phyloP scores from a whole-genome alignment of 2,113 vertebrate species.

The Nycticebus coucang region DNA sequence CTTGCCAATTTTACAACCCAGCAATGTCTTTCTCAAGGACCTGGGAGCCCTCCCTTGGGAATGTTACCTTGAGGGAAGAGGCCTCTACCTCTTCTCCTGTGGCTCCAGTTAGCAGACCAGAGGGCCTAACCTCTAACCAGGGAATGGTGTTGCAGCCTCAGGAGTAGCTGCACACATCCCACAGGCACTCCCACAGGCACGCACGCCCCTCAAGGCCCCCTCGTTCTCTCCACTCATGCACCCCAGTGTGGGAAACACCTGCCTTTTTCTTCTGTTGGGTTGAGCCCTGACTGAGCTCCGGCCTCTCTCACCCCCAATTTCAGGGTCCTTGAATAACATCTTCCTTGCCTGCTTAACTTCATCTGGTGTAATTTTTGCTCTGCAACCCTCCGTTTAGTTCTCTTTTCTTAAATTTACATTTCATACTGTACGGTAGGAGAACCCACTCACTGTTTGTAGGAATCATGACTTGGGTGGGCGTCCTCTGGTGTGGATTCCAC shows the following conservation, averaged over 20 bases:
- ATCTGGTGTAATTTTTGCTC: background rate
- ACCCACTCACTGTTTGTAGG: accelerated
- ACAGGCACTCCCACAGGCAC: accelerated
- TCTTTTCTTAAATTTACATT: background rate
- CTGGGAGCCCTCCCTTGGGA: no score
- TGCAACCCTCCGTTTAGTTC: background rate
- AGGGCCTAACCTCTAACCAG: background rate
- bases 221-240: accelerated
- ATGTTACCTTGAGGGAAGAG: accelerated
- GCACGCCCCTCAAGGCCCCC: accelerated
- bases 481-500: background rate
- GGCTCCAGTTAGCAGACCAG: background rate
- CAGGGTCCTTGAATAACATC: background rate
- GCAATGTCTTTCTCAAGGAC: background rate
- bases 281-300: background rate
- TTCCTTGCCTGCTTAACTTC: background rate
- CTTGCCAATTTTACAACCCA: no score
- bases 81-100: accelerated
- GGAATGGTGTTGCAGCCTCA: background rate
- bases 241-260: background rate
- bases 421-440: accelerated
- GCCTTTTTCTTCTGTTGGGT: no score
- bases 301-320: background rate
- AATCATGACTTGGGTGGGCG: accelerated
- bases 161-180: background rate